Evolutionary conservation across 2,888 invertebrate genomes (phyloP), one percentile per base, ranked within the genome.

Genomic region (Selenia dentaria): DNA sequence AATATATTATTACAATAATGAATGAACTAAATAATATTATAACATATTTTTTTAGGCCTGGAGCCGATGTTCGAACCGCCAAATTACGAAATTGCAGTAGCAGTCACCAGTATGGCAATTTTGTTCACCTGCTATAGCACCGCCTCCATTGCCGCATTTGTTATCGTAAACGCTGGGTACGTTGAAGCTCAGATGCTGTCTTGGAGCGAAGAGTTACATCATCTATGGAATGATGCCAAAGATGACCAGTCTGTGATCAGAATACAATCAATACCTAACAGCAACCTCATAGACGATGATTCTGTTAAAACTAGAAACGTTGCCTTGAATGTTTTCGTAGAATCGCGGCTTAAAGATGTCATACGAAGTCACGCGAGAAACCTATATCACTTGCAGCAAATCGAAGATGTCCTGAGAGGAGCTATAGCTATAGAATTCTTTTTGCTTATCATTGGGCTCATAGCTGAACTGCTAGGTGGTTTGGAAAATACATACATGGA

Each of bases 111-210:
- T 0, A 32, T 55, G 0, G 70, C 65, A 0, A 54, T 64, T 0
- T 46, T 58, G n/a, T 72, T 72, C 28, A 62, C 67, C 0, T 60
- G 62, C 10, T 79, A 74, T 42, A 48, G 63, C 0, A 64, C 78
- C 3, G 70, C 75, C 1, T 75, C 66, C 40, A 63, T 79, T 10
- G 72, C 74, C 0, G 67, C 70, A 4, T 65, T 82, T 12, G 59
- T 79, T 1, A 72, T 83, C 4, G 55, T 78, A 14, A 49, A 71
- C 11, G 57, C 62, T 1, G 83, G 83, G 0, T 83, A 79, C 48
- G 64, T 67, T 0, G 83, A 84, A 54, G 75, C 79, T 0, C 81
- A 83, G 56, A 74, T 81, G 59, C 44, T 74, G 0, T 68, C 79
- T 4, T 57, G 83, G 4, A 70, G 74, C 18, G 57, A 74, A 47